Evolutionary conservation across 2,888 invertebrate genomes (phyloP), one percentile per base, ranked within the genome.

Genomic region (Silvanus unidentatus): DNA sequence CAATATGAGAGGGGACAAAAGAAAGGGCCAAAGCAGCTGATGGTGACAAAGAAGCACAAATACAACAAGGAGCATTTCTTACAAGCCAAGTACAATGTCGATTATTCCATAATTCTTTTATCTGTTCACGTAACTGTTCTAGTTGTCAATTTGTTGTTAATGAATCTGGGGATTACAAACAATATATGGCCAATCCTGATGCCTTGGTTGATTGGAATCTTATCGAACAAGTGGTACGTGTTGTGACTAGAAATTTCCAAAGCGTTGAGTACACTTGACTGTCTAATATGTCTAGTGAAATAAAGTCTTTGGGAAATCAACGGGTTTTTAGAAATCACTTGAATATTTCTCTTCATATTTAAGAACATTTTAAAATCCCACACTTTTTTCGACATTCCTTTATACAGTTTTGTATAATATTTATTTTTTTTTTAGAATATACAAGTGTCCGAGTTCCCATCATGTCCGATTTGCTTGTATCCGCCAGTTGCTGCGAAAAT

Each of bases 61-160:
- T 93, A 90, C 73, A 92, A 89, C 70, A 94, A 94, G 74, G 94
- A 96, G 68, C 86, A 93, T 63, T 97, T 90, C 72, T 74, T 97
- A 49, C 91, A 96, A 74, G 94, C 95, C 47, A 93, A 93, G 93
- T 94, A 75, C 13, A 12, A 32, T 32, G n/a, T 5, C 3, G 32
- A 28, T 28, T 28, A 28, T 9, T 8, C 28, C 10, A 9, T 28
- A 28, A 28, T 28, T 28, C 8, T 28, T 28, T 28, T 28, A 28
- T 9, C 10, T n/a, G n/a, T n/a, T n/a, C 11, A 15, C 15, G n/a
- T 28, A 36, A 30, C 39, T 16, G 12, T 74, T 71, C 46, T 62
- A 91, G 94, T 75, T 97, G 95, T 72, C 96, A 97, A 75, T 97
- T 97, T 80, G 85, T 97, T 65, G 92, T 97, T 52, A 85, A 84